Percentiles rank a stretch among this genome's conserved stretches.
These are phyloP conservation scores for Molossus molossus DNA, from an alignment of 2,797 vertebrate genomes.

Conservation along the genomic window DNA sequence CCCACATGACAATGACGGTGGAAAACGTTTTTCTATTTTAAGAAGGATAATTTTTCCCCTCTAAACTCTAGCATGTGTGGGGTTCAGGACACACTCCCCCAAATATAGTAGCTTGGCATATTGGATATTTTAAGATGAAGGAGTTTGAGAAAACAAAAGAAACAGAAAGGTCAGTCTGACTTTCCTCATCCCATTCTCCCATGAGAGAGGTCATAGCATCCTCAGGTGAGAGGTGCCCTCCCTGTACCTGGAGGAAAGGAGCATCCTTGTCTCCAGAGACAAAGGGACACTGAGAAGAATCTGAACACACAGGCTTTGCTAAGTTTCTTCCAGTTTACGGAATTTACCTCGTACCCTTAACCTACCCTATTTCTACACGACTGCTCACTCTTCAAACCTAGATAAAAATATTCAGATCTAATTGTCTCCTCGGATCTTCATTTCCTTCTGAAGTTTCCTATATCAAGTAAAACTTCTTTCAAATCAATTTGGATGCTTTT, in stretches of 20 bases:
- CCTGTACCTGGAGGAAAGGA: too few species aligned
- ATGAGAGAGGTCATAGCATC: neutral
- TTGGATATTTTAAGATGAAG: neutral
- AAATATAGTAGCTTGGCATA: neutral
- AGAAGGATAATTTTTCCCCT: neutral
- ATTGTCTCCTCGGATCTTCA: neutral
- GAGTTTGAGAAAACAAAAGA: neutral
- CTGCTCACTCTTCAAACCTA: neutral
- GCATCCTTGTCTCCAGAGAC: too few species aligned
- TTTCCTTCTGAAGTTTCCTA: neutral
- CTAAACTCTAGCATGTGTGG: neutral
- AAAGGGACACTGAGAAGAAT: neutral
- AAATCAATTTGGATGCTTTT: neutral
- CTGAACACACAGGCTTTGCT: neutral
- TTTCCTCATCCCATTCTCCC: neutral
- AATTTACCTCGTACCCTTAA: neutral
- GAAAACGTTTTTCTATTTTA: neutral
- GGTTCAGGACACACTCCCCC: neutral
- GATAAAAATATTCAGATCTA: neutral
- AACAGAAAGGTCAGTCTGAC: neutral
- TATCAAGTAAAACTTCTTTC: neutral
- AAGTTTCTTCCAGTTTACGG: neutral
- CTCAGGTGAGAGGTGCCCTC: neutral
- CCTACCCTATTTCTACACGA: neutral
- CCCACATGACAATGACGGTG: neutral